phyloP scores from a whole-genome alignment of 1,140 invertebrate genomes.

The Brachystomella parvula region DNA sequence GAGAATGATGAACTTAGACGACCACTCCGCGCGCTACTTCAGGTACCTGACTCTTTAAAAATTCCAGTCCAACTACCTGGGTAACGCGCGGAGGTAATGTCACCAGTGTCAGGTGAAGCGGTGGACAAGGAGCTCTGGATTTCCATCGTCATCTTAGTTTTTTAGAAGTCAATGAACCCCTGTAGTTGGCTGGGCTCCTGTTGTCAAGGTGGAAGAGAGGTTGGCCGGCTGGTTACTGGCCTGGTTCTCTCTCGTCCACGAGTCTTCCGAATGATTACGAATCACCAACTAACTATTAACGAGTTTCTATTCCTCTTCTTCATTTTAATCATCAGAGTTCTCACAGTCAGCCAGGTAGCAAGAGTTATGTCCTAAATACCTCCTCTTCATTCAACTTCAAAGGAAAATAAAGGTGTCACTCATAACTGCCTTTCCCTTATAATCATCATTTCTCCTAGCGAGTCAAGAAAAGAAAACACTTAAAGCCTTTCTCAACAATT shows the following conservation, averaged over 20 bases:
- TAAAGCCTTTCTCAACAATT: no score
- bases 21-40: constrained; percentile 87
- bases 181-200: not conserved
- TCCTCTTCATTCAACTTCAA: constrained; percentile 10
- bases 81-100: constrained; percentile 42
- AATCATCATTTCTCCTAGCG: no score
- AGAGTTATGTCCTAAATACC: constrained; percentile 8
- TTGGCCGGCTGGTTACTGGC: not conserved
- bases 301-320: constrained; percentile 6
- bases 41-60: constrained; percentile 81
- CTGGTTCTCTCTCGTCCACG: not conserved
- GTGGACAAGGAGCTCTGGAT: not conserved
- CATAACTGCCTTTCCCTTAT: no score
- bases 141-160: not conserved
- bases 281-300: constrained; percentile 6
- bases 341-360: constrained; percentile 8
- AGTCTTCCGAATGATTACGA: constrained; percentile 7
- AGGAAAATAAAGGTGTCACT: constrained; percentile 3
- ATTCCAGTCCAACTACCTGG: constrained; percentile 61
- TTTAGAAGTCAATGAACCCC: not conserved
- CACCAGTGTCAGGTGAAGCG: not conserved
- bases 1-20: constrained; percentile 18
- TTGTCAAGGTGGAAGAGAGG: constrained; percentile 6
- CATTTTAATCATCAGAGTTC: no score
- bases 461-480: no score